Base-by-base conservation (phyloP, 2,888 invertebrate genomes). In the Drosophila niveifrons region DNA sequence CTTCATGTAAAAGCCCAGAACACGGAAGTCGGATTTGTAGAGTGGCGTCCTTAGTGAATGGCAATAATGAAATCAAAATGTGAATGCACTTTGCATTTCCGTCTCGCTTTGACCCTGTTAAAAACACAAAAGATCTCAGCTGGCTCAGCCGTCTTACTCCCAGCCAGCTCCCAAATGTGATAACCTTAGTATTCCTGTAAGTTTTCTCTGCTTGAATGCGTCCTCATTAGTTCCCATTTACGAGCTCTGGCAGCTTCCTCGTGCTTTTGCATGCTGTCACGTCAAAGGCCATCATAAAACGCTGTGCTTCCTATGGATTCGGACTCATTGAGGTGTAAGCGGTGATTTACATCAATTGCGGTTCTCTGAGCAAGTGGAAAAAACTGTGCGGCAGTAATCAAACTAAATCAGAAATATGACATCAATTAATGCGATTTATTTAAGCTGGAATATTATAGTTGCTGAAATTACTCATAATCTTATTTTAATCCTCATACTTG, bases 21-120 rank as follows among this genome's bases (percentile, higher is more conserved):
- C 88, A 84, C 89, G 91, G 91, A 91, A 91, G 87, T 90, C 79
- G 76, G 75, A 57, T 71, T 70, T 64, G 68, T 48, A 65, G 55
- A 57, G 34, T 57, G 39, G 53, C 36, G 55, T 39, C 59, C 78
- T 59, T 65, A 72, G 69, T 72, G 73, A 78, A 70, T 66, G 66
- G 80, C 72, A 83, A 88, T 83, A 83, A 83, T 89, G 86, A 88
- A 89, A 83, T 82, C 82, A 82, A 86, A 89, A 81, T 80, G 87
- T 82, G 79, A 88, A 90, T 90, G 90, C 74, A 86, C 89, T 90
- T 88, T 88, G 83, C 90, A 79, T 87, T 86, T 86, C 86, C 90
- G 76, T 66, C 89, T 84, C 66, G 68, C 72, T 88, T 83, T 90
- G 89, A 87, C 84, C 90, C 87, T 81, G 71, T 89, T 83, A 72